Evolutionary conservation across 2,888 invertebrate species (phyloP).

Genomic region (Julus scanicus): DNA sequence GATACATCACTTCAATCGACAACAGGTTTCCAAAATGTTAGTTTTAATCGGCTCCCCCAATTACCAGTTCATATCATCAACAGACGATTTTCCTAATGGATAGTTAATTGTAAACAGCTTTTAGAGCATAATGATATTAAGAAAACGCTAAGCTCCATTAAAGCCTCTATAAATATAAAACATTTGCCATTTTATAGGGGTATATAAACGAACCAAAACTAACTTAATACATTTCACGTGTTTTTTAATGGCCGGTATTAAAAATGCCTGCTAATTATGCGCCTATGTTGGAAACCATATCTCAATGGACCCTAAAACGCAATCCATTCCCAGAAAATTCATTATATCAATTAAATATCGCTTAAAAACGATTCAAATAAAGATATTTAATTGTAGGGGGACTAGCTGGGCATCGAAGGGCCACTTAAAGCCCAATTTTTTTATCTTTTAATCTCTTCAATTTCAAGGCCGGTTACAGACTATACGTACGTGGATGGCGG

Average conservation of each 20-base stretch:
- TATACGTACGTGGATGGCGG: not conserved
- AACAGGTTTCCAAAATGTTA: conserved; percentile 40
- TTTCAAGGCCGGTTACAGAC: not conserved
- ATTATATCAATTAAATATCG: conserved; percentile 9
- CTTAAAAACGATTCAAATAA: not conserved
- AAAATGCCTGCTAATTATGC: not conserved
- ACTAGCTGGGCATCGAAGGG: not conserved
- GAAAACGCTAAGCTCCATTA: conserved; percentile 35
- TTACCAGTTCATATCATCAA: conserved; percentile 43
- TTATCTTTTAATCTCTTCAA: not conserved
- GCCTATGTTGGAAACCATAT: conserved; percentile 32
- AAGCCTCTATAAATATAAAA: conserved; percentile 36
- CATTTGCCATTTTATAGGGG: conserved; percentile 40
- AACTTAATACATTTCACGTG: conserved; percentile 36
- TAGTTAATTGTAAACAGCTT: conserved; percentile 45
- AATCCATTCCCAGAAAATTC: not conserved
- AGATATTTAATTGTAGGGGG: conserved; percentile 10
- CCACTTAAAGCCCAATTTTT: not conserved
- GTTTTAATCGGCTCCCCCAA: conserved; percentile 29
- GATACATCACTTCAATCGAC: conserved; percentile 35
- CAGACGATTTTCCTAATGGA: conserved; percentile 43
- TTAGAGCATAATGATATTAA: conserved; percentile 42
- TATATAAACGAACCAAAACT: conserved; percentile 21
- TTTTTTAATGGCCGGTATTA: conserved; percentile 19
- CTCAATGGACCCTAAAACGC: not conserved